These are phyloP conservation scores for Chloroceryle inda DNA, from an alignment of 2,797 vertebrate species.

Conservation along the genomic window DNA sequence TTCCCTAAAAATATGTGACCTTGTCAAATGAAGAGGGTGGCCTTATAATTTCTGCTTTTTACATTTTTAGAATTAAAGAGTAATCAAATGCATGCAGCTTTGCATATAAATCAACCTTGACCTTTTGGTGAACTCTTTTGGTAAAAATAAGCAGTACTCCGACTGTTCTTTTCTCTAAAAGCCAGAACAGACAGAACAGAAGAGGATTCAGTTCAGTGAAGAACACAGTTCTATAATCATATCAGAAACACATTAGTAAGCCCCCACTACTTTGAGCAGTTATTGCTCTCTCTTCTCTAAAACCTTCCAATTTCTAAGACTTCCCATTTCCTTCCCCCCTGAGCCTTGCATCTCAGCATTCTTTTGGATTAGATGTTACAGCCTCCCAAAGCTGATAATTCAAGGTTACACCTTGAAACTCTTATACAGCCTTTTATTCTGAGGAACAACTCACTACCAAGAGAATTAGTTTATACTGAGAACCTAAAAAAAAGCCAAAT, in stretches of 20 bases:
- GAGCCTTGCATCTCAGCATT: slow-evolving; percentile 21
- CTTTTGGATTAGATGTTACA: slow-evolving; percentile 37
- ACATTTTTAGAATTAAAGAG: slow-evolving; percentile 66
- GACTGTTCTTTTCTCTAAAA: slow-evolving; percentile 55
- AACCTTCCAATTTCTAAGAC: slow-evolving; percentile 19
- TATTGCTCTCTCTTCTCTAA: slow-evolving; percentile 49
- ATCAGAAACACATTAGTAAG: slow-evolving; percentile 52
- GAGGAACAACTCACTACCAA: slow-evolving; percentile 41
- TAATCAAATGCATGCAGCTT: slow-evolving; percentile 59
- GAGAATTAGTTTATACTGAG: slow-evolving; percentile 45
- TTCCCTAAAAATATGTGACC: slow-evolving; percentile 70
- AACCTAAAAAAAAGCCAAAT: fast-evolving
- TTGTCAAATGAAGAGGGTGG: slow-evolving; percentile 63
- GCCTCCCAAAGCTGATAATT: slow-evolving; percentile 53
- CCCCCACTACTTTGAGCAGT: slow-evolving; percentile 1
- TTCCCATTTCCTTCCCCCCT: not conserved
- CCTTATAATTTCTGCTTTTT: slow-evolving; percentile 70
- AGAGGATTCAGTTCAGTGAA: slow-evolving; percentile 42
- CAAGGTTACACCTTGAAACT: slow-evolving; percentile 62
- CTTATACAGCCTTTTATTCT: slow-evolving; percentile 26
- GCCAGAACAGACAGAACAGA: slow-evolving; percentile 49
- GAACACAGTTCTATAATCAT: slow-evolving; percentile 27
- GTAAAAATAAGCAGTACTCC: slow-evolving; percentile 65
- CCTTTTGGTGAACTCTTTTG: slow-evolving; percentile 60
- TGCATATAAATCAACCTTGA: slow-evolving; percentile 74